Base-by-base conservation (phyloP, 2,888 invertebrate genomes). In the Agriopis leucophaearia region DNA sequence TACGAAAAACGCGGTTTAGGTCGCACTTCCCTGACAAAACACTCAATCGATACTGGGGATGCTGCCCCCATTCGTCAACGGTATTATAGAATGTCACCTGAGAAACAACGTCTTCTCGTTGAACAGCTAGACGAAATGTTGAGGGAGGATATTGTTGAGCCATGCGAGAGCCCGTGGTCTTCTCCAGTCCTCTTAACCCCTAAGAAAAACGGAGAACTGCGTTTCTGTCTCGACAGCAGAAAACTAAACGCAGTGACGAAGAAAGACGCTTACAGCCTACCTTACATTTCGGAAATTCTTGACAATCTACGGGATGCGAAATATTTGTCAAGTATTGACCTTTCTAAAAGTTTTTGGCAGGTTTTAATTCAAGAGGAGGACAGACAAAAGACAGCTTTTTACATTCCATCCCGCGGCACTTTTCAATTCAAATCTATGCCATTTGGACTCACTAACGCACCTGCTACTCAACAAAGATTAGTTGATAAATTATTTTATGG, bases 291-390 rank as follows among this genome's bases (percentile, higher is more conserved):
- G 0, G 77, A 79, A 56, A 80, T 80, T 36, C 48, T 81, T 9
- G 79, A 80, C 27, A 79, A 79, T 36, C 48, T 80, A 1, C 51
- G 70, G 0, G 76, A 81, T 51, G 78, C 79, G 12, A 67, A 62
- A 8, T 79, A 65, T 15, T 54, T 81, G 0, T 56, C 68, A 1
- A 74, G 71, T 27, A 65, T 80, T 0, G 78, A 80, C 58, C 27
- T 80, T 0, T 64, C 64, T 16, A 57, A 58, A 9, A 27, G 18
- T 8, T 79, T 76, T 38, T 78, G 76, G 78, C 78, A 78, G 35
- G 70, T 76, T 7, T 45, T 55, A 0, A 75, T 79, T 13, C 50
- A 35, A 0, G 44, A 51, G 8, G 35, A 56, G 2, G 77, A 75
- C 42, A 16, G 74, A 2, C 56, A 70, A 0, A 78, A 78, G 58